Base-by-base conservation (phyloP, 2,888 invertebrate genomes). In the Cantharis lateralis region DNA sequence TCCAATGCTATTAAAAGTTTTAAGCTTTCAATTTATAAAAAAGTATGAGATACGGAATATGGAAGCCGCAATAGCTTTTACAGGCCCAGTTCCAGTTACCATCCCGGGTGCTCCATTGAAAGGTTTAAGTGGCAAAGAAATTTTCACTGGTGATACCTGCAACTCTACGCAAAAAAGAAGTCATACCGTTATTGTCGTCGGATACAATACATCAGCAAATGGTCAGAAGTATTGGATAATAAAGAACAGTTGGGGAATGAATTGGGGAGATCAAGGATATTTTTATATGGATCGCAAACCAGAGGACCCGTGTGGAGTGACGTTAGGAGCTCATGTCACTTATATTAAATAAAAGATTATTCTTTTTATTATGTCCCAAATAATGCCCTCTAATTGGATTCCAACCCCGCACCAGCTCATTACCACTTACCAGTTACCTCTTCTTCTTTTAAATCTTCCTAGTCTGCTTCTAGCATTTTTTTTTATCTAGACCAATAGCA, bases 221-320 rank as follows among this genome's bases (percentile, higher is more conserved):
- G 95, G 95, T 75, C 87, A 91, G 75, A 95, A 95, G 87, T 96
- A 94, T 88, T 96, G 95, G 95, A 89, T 96, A 20, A 94, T 96
- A 76, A 96, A 96, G 89, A 96, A 96, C 89, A 95, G 95, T 70
- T 96, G 95, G 95, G 92, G 94, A 11, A 88, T 89, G 79, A 86
- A 89, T 11, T 98, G 97, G 97, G 97, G 97, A 48, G 91, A 93
- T 68, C 86, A 93, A 5, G 97, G 97, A 63, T 98, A 95, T 90
- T 94, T 97, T 84, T 94, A 93, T 89, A 96, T 98, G 93, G 91
- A 95, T 26, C 92, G 97, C 83, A 96, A 97, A 89, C 90, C 90
- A 84, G 84, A 94, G 32, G 97, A 98, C 88, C 92, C 94, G 86
- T 98, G 97, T 88, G 97, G 97, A 84, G 9, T 24, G 24, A 24